A percentile compares a stretch with the other conserved stretches of the same genome.
phyloP scores from a whole-genome alignment of 1,140 invertebrate species.

The Apis florea region DNA sequence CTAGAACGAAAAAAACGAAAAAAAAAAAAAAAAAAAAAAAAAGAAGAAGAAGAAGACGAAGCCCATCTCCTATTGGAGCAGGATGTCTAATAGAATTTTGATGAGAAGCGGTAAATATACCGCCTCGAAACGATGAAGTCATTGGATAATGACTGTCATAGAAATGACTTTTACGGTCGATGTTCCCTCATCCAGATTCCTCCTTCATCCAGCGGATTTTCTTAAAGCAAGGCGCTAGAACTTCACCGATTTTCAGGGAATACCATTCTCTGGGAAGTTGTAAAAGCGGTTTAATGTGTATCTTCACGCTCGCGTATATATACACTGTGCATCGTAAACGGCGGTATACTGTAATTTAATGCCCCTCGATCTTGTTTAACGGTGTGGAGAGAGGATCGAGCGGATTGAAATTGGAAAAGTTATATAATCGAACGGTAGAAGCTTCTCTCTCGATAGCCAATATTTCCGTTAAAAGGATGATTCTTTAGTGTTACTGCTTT shows the following conservation, averaged over 20 bases:
- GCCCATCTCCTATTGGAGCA: conserved; percentile 1
- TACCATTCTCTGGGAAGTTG: not conserved
- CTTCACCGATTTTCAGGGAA: conserved; percentile 17
- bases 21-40: too few species aligned
- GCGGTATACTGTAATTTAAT: conserved; percentile 8
- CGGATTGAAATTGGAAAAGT: conserved; percentile 17
- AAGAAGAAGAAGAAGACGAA: not conserved
- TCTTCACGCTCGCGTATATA: not conserved
- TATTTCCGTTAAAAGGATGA: not conserved
- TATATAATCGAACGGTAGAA: not conserved
- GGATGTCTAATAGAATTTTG: conserved; percentile 34
- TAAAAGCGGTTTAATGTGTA: conserved; percentile 15
- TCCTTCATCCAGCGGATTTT: not conserved
- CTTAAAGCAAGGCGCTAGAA: not conserved
- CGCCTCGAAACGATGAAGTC: conserved; percentile 16
- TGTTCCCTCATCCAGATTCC: conserved; percentile 13
- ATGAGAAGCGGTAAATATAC: conserved; percentile 37
- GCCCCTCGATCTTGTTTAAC: not conserved
- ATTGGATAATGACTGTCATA: conserved; percentile 37
- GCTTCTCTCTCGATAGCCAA: not conserved
- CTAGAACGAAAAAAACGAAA: too few species aligned
- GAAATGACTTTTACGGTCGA: conserved; percentile 28
- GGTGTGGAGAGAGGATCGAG: not conserved
- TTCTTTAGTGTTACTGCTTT: not conserved
- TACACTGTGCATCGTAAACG: not conserved